A percentile compares a stretch with the other conserved stretches of the same genome.
Evolutionary conservation across 2,797 vertebrate genomes (phyloP).

Genomic region (Huso huso): DNA sequence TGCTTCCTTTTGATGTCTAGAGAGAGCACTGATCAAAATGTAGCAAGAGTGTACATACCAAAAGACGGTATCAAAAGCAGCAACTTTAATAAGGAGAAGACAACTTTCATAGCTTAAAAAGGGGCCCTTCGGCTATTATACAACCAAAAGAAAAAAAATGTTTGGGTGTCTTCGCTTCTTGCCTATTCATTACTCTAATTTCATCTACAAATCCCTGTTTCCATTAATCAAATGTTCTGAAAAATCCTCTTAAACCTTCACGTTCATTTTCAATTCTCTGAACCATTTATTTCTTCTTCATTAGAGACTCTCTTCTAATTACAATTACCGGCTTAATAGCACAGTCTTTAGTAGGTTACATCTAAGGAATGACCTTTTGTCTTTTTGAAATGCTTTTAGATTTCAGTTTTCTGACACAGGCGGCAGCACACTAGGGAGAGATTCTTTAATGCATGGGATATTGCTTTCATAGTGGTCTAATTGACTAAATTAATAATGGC

Average conservation of each 20-base stretch:
- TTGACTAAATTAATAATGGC: slow-evolving; percentile 64
- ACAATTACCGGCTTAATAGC: slow-evolving; percentile 36
- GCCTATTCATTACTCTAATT: neutral
- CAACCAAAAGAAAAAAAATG: neutral
- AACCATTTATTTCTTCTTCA: slow-evolving; percentile 30
- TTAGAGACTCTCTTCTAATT: slow-evolving; percentile 39
- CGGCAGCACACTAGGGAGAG: slow-evolving; percentile 37
- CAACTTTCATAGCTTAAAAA: too few relatives aligned
- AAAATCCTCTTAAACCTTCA: slow-evolving; percentile 13
- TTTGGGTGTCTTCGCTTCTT: neutral
- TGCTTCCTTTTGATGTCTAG: too few relatives aligned
- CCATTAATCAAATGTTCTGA: slow-evolving; percentile 4
- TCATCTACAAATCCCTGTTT: neutral
- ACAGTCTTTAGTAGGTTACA: slow-evolving; percentile 31
- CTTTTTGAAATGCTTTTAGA: slow-evolving; percentile 42
- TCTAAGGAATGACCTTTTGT: slow-evolving; percentile 48
- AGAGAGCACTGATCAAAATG: too few relatives aligned
- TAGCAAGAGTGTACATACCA: too few relatives aligned
- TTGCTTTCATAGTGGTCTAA: slow-evolving; percentile 62
- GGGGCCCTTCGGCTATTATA: too few relatives aligned
- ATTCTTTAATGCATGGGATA: slow-evolving; percentile 49
- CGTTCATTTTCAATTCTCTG: slow-evolving; percentile 34
- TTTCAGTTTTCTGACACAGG: slow-evolving; percentile 44
- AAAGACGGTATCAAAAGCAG: too few relatives aligned
- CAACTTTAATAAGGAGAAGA: too few relatives aligned